A percentile compares a stretch with the other conserved stretches of the same genome.
phyloP scores from a whole-genome alignment of 1,140 invertebrate genomes.

The Formica exsecta region DNA sequence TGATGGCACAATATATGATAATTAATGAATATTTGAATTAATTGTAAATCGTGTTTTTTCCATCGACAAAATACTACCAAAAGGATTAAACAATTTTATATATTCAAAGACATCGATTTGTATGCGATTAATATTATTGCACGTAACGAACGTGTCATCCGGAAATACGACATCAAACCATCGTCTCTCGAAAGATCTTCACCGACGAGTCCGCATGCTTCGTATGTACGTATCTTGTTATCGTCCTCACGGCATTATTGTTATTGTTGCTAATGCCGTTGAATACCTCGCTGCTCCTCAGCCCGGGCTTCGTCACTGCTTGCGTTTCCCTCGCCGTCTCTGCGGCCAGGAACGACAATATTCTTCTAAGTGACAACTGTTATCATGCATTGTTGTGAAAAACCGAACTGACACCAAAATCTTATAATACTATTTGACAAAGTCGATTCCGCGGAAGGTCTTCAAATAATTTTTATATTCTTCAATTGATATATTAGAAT shows the following conservation, averaged over 20 bases:
- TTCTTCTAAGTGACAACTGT: constrained; percentile 18
- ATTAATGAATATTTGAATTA: not conserved
- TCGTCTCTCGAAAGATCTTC: constrained; percentile 87
- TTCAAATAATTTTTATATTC: not conserved
- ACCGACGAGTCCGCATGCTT: constrained; percentile 86
- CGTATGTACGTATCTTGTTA: constrained; percentile 87
- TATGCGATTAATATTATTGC: not conserved
- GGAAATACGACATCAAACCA: constrained; percentile 83
- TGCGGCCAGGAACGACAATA: constrained; percentile 76
- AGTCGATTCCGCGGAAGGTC: not conserved
- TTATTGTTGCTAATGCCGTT: constrained; percentile 76
- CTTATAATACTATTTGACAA: not conserved
- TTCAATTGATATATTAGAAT: not conserved
- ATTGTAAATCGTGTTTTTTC: not conserved
- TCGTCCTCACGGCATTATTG: constrained; percentile 82
- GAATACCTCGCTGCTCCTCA: constrained; percentile 71
- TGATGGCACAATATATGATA: not conserved
- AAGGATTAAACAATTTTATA: constrained; percentile 41
- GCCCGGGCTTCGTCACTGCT: constrained; percentile 68
- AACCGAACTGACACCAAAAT: constrained; percentile 5
- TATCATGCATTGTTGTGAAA: constrained; percentile 31
- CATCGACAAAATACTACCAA: not conserved
- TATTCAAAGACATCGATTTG: not conserved
- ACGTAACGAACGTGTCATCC: not conserved
- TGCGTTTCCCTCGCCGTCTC: constrained; percentile 77